Percentiles rank a stretch among this genome's conserved stretches.
Conservation (phyloP, 2,797 vertebrate genomes). For the Hippoglossus hippoglossus region DNA sequence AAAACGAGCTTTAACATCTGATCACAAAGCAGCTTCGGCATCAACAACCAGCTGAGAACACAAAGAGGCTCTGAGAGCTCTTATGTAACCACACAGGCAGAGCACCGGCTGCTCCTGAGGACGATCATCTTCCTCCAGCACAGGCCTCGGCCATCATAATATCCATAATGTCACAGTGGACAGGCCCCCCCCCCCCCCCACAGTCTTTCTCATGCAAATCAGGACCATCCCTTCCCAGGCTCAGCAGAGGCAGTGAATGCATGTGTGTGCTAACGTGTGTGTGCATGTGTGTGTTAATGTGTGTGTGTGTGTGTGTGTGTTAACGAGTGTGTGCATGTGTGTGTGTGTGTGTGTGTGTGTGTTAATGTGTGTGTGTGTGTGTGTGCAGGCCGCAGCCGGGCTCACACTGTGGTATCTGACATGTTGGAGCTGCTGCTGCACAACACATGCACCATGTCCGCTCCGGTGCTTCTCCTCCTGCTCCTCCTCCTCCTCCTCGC, state of each 20-base stretch:
- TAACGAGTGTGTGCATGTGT: too few relatives aligned
- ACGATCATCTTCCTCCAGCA: neutral
- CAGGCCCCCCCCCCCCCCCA: slow-evolving; percentile 18
- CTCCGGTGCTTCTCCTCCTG: too few relatives aligned
- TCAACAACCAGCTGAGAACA: slow-evolving; percentile 26
- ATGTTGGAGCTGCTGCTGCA: slow-evolving; percentile 29
- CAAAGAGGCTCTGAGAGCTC: slow-evolving; percentile 38
- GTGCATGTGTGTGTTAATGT: neutral
- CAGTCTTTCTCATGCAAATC: slow-evolving; percentile 47
- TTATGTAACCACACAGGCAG: slow-evolving; percentile 55
- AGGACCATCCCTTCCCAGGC: slow-evolving; percentile 50
- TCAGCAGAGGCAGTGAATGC: slow-evolving; percentile 4
- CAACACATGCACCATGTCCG: slow-evolving; percentile 19
- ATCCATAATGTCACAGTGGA: neutral
- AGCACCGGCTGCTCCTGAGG: neutral
- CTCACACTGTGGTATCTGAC: slow-evolving; percentile 38
- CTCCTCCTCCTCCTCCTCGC: too few relatives aligned
- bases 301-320: neutral
- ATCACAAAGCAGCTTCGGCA: slow-evolving; percentile 36
- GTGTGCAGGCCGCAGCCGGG: slow-evolving; percentile 46
- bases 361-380: neutral
- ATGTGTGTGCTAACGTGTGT: neutral
- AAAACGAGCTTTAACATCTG: neutral
- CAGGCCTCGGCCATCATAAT: neutral
- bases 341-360: neutral